Base-by-base conservation (phyloP, 2,888 invertebrate species). In the Rosalia funebris region DNA sequence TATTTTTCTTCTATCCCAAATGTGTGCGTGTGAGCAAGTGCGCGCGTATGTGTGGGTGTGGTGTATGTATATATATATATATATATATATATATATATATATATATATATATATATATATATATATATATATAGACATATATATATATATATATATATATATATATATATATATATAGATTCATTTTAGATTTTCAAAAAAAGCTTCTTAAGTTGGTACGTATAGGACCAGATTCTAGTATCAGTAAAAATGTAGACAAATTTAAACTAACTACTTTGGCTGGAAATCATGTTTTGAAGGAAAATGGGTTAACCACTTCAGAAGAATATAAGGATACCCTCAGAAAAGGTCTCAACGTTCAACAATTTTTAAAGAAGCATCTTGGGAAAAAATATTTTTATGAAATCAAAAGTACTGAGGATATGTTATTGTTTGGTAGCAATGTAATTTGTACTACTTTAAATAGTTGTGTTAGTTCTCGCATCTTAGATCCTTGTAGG, bases 191-290 rank as follows among this genome's bases (percentile, higher is more conserved):
- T 14, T 31, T 17, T 1, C 57, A 68, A 2, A 65, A 60, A 45
- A 64, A 56, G 37, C 46, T 67, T 42, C 52, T 77, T 4, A 75
- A 72, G 57, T 55, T 74, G 14, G 82, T 87, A 2, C 79, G 87
- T 39, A 79, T 85, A 17, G 88, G 88, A 1, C 82, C 82, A 12
- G 65, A 65, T 1, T 78, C 82, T 32, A 75, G 77, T 19, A 83
- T 86, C 69, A 80, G 83, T 68, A 68, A 76, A 2, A 75, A 73
- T 14, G 82, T 84, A 0, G 79, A 76, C 57, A 69, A 74, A 2
- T 80, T 83, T 62, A 82, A 82, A 7, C 63, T 85, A 2, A 78
- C 79, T 12, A 75, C 79, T 52, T 72, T 84, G n/a, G 80, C 82
- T 0, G 77, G 72, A 44, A 73, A 69, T 46, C 66, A 76, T 31